These are phyloP conservation scores for Lasioglossum calceatum DNA, from an alignment of 2,888 invertebrate genomes.

Conservation along the genomic window DNA sequence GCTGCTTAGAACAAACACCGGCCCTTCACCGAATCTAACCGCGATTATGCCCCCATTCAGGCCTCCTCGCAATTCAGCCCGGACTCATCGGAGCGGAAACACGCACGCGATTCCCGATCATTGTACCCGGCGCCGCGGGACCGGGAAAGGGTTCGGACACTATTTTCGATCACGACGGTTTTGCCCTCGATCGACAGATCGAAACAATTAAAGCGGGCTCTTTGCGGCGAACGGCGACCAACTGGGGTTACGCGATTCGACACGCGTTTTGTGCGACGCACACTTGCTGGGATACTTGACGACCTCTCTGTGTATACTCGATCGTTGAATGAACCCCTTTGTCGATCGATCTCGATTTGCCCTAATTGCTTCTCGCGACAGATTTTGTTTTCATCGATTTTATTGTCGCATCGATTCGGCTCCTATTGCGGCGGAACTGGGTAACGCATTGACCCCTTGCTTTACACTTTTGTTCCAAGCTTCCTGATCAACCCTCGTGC, in stretches of 20 bases:
- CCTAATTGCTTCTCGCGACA: neutral
- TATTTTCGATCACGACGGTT: neutral
- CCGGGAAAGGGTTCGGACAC: conserved; percentile 33
- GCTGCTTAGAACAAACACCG: conserved; percentile 47
- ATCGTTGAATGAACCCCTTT: neutral
- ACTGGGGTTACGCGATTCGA: neutral
- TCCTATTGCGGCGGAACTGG: neutral
- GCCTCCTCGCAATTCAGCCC: conserved; percentile 3
- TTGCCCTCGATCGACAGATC: conserved; percentile 26
- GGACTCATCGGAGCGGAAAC: conserved; percentile 32
- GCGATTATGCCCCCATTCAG: conserved; percentile 22
- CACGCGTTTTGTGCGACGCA: neutral
- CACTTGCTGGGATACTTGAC: neutral
- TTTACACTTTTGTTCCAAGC: neutral
- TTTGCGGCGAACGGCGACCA: neutral
- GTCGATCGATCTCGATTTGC: neutral
- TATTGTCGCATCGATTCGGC: neutral
- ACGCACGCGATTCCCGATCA: conserved; percentile 50
- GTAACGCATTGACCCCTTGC: neutral
- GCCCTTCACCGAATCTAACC: conserved; percentile 21
- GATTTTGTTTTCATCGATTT: neutral
- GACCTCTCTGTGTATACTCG: neutral
- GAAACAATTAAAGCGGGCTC: conserved; percentile 38
- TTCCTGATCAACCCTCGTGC: neutral
- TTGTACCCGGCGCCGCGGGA: conserved; percentile 21